Evolutionary conservation across 2,888 invertebrate species (phyloP).

Genomic region (Tetramorium bicarinatum): DNA sequence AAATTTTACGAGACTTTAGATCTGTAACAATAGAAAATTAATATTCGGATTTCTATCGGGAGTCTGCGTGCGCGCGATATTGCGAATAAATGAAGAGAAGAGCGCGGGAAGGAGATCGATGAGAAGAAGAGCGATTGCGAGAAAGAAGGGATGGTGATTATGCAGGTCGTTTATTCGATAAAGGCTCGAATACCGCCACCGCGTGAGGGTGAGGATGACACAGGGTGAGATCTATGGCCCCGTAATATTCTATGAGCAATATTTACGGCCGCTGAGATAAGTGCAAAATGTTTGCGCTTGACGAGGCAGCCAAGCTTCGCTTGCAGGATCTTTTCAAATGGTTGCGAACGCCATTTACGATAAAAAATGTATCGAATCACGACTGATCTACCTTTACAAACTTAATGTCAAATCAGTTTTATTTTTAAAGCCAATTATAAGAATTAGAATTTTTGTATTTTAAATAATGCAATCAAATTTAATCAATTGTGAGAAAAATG

Average conservation of each 20-base stretch:
- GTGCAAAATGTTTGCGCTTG: constrained; percentile 80
- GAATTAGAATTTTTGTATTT: neutral
- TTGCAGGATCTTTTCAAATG: constrained; percentile 58
- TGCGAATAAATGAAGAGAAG: constrained; percentile 55
- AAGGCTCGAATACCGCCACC: constrained; percentile 75
- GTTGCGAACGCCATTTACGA: constrained; percentile 51
- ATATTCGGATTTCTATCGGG: constrained; percentile 44
- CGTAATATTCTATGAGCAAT: constrained; percentile 84
- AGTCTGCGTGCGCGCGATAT: constrained; percentile 50
- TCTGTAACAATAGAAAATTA: constrained; percentile 33
- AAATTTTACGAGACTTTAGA: constrained; percentile 13
- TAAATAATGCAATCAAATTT: neutral
- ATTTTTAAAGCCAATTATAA: neutral
- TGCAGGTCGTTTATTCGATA: constrained; percentile 81
- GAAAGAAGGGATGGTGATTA: constrained; percentile 73
- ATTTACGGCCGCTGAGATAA: constrained; percentile 83
- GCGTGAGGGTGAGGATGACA: constrained; percentile 61
- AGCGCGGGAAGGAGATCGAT: constrained; percentile 60
- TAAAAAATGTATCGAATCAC: constrained; percentile 57
- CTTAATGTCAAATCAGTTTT: neutral
- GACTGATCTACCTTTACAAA: constrained; percentile 30
- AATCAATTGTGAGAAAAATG: neutral
- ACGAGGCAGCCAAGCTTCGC: constrained; percentile 61
- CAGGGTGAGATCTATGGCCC: constrained; percentile 81
- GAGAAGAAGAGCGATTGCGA: constrained; percentile 61